These are phyloP conservation scores for Allolobophora icterica DNA, from an alignment of 2,888 invertebrate genomes.

Conservation along the genomic window DNA sequence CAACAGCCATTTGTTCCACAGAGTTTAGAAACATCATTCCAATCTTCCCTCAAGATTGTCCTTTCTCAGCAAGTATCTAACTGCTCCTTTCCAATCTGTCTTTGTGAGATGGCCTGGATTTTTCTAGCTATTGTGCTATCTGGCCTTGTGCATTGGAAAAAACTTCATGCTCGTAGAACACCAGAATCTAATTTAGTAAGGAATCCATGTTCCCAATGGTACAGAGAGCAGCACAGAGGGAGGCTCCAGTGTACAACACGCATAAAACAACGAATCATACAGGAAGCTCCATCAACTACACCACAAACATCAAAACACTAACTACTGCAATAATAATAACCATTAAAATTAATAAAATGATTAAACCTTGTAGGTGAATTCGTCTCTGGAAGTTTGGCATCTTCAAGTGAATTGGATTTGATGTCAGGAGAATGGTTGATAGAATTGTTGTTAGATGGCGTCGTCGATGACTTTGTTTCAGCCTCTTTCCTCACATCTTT, in stretches of 20 bases:
- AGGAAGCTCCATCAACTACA: not conserved
- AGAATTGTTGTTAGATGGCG: not conserved
- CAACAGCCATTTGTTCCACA: no score
- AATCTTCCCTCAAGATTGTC: no score
- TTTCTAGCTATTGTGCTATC: no score
- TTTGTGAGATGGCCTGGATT: no score
- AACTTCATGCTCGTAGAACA: no score
- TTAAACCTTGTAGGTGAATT: not conserved
- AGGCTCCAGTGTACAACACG: not conserved
- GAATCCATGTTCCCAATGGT: not conserved
- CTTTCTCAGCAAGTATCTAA: no score
- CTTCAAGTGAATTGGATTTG: not conserved
- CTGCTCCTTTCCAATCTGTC: no score
- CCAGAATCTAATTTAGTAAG: no score
- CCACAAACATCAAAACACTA: not conserved
- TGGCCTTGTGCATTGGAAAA: no score
- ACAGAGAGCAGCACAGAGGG: not conserved
- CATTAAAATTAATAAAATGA: not conserved
- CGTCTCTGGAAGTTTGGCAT: not conserved
- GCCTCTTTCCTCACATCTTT: not conserved
- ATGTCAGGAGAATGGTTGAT: slow-evolving; percentile 3
- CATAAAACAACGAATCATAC: not conserved
- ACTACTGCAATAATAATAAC: not conserved
- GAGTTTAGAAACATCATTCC: no score
- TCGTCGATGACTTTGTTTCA: not conserved